Conservation (phyloP, 2,113 vertebrate species). For the Brachypteracias leptosomus region DNA sequence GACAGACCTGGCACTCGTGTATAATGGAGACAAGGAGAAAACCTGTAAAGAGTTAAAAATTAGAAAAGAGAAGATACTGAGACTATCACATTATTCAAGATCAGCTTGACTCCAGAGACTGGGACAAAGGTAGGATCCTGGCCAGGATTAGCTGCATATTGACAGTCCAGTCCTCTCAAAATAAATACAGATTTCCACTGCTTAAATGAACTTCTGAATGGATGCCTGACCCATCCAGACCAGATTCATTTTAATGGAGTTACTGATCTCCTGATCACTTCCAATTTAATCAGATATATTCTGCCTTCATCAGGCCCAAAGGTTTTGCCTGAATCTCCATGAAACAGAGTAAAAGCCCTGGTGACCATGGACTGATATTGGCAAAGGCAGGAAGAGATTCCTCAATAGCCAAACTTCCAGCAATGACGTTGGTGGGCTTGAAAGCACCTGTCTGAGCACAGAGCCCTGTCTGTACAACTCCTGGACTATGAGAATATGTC, state of each 20-base stretch:
- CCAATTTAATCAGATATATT: background rate
- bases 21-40: background rate
- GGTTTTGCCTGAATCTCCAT: background rate
- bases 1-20: fast-evolving
- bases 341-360: background rate
- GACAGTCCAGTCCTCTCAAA: background rate
- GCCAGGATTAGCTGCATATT: background rate
- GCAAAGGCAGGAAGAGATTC: background rate
- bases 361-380: background rate
- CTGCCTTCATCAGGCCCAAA: background rate
- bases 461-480: background rate
- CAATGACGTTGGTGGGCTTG: fast-evolving
- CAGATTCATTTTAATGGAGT: background rate
- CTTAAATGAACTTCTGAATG: background rate
- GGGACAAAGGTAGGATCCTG: background rate
- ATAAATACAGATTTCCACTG: background rate
- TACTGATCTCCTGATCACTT: background rate
- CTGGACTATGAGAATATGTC: background rate
- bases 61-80: background rate
- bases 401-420: background rate
- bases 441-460: background rate
- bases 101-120: background rate
- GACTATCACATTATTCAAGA: background rate
- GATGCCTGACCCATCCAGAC: background rate
- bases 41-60: background rate